Conservation (phyloP, 2,888 invertebrate species). For the Troides aeacus region DNA sequence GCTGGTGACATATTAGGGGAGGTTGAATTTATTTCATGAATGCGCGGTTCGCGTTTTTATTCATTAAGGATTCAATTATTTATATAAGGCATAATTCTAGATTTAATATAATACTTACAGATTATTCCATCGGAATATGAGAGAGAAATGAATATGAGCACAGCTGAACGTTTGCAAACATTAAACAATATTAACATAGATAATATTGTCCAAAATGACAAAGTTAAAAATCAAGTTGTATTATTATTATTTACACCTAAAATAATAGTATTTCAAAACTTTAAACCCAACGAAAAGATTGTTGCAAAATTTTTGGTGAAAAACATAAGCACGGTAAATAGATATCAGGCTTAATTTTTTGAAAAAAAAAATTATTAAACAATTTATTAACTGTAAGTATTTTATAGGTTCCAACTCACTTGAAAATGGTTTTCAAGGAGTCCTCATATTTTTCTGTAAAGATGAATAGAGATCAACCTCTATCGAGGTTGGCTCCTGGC, state of each 20-base stretch:
- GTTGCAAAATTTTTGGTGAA: conserved; percentile 75
- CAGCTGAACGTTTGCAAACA: conserved; percentile 55
- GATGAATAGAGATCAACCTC: conserved; percentile 58
- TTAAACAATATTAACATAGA: conserved; percentile 56
- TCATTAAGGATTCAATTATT: too few species aligned
- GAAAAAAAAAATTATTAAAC: not conserved
- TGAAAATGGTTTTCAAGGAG: conserved; percentile 72
- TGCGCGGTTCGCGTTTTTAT: too few species aligned
- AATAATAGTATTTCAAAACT: conserved; percentile 82
- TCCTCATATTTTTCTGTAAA: conserved; percentile 76
- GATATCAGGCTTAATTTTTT: not conserved
- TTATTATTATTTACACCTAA: conserved; percentile 70
- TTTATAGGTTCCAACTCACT: conserved; percentile 71
- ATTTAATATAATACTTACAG: conserved; percentile 31
- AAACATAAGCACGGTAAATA: conserved; percentile 78
- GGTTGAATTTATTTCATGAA: too few species aligned
- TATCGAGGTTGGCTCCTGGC: conserved; percentile 84
- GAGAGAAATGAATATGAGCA: conserved; percentile 62
- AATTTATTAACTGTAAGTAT: conserved; percentile 14
- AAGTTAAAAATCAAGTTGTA: conserved; percentile 45
- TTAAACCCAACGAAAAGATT: conserved; percentile 71
- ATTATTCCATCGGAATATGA: conserved; percentile 66
- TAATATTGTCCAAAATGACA: conserved; percentile 49
- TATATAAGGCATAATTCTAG: too few species aligned
- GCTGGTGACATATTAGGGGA: too few species aligned